Base-by-base conservation (phyloP, 2,113 vertebrate species). In the Corapipo altera region DNA sequence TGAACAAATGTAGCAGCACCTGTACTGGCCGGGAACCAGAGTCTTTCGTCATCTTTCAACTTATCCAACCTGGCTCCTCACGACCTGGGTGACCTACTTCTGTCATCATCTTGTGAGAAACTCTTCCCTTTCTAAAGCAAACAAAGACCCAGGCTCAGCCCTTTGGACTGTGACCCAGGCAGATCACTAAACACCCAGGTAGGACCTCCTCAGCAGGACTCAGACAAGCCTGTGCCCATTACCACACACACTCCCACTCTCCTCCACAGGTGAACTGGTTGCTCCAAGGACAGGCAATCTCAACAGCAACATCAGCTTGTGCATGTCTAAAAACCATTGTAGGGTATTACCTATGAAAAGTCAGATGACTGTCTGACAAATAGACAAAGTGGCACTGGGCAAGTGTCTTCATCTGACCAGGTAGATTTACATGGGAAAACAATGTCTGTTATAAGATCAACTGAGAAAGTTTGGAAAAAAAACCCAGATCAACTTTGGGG, bases 201-300 rank as follows among this genome's bases (percentile, higher is more conserved):
- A 73, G 54, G 32, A 48, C 4, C 43, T 73, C 49, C 33, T 21
- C 13, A 3, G 49, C 35, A 61, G 44, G 43, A 51, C 39, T 57
- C 30, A 11, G 80, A 37, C 64, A 59, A 67, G 41, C 49, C 75
- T 22, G 33, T 32, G 21, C 39, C 54, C 11, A 0, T 24, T 49
- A 13, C 22, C 67, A 46, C 32, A 39, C 27, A 58, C 32, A 4
- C 30, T 19, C 24, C 14, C 0, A 0, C 32, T 39, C 32, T 81
- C 32, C 22, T 66, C 77, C 44, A 27, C 66, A 30, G 11, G 15
- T 32, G 6, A 44, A n/a, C 59, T 17, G 37, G 8, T 46, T 27
- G 16, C 64, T 76, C 62, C 1, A 2, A 61, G 41, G 64, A 71
- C 83, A 74, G 1, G 12, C 62, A 67, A 1, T 55, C 33, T 55